Evolutionary conservation across 1,140 invertebrate genomes (phyloP), one percentile per base, ranked within the genome.

Genomic region (Aricia agestis): DNA sequence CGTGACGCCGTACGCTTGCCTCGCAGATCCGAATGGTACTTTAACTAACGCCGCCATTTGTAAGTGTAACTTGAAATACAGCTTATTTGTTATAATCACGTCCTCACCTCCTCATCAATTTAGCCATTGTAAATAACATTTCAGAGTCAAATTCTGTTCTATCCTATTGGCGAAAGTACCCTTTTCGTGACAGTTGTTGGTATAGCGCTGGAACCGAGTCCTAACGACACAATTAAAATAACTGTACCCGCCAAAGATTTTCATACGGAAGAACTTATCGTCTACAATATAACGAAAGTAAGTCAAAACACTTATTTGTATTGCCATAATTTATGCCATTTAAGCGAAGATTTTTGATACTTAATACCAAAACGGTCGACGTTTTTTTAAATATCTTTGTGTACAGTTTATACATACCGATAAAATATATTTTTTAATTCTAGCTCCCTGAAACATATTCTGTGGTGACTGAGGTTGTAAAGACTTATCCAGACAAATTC

Each of bases 281-380:
- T 91, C 31, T 75, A 87, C 68, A 89, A 91, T 70, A 86, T 91
- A 45, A 89, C 86, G 6, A 86, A 91, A 81, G 89, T 87, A 72
- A 61, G 45, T 1, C 13, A 13, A 11, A 52, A 9, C 11, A 13
- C 10, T 13, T 13, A 11, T 52, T 13, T 15, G 36, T 25, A 25
- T 4, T 36, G 36, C 36, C 36, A 36, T 36, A 25, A 25, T 25
- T 25, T 25, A 0, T 36, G 36, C 9, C 36, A 9, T 36, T 7
- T 36, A 7, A 36, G 36, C 9, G 9, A 36, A 36, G 5, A 36
- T 36, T 36, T 36, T 36, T 36, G 36, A 25, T 25, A 25, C 25
- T 2, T 36, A 36, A 36, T 9, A 36, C 36, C 6, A 36, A 36
- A 36, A 36, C 5, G 5, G 36, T 1, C 36, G 9, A 7, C 36